These are phyloP conservation scores for Brachymystax lenok DNA, from an alignment of 2,797 vertebrate species.

Conservation along the genomic window DNA sequence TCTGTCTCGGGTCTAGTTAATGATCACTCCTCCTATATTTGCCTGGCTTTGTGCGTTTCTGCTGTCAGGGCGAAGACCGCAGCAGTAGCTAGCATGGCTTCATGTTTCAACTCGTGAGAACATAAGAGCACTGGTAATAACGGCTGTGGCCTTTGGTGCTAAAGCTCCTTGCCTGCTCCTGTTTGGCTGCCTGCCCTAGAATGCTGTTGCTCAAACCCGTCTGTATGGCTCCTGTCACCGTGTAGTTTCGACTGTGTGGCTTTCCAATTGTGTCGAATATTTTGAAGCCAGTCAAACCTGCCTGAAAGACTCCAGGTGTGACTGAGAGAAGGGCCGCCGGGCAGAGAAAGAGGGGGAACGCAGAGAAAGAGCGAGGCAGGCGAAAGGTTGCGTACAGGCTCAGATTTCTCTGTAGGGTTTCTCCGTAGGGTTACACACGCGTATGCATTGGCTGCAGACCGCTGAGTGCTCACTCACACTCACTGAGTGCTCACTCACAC, in stretches of 20 bases:
- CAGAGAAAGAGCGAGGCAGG: no score
- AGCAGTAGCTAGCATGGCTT: slow-evolving; percentile 6
- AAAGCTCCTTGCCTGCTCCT: background rate
- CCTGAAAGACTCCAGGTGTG: background rate
- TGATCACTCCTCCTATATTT: background rate
- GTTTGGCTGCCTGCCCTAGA: slow-evolving; percentile 4
- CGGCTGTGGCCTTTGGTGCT: background rate
- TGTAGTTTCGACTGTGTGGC: background rate
- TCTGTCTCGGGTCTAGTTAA: slow-evolving; percentile 12
- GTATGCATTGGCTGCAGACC: background rate
- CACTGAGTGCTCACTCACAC: no score
- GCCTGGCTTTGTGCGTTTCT: slow-evolving; percentile 23
- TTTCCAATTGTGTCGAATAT: background rate
- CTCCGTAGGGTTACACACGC: background rate
- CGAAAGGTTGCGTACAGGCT: background rate
- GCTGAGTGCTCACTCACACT: background rate
- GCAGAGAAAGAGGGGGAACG: no score
- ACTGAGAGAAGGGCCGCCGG: background rate
- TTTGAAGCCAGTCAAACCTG: background rate
- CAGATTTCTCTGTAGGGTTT: background rate
- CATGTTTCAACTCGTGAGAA: slow-evolving; percentile 7
- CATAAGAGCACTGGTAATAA: background rate
- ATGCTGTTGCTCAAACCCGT: background rate
- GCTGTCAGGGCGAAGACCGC: slow-evolving; percentile 17
- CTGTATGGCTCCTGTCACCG: no score